These are phyloP conservation scores for Trachelus troglodyta DNA, from an alignment of 2,888 invertebrate genomes.

Conservation along the genomic window DNA sequence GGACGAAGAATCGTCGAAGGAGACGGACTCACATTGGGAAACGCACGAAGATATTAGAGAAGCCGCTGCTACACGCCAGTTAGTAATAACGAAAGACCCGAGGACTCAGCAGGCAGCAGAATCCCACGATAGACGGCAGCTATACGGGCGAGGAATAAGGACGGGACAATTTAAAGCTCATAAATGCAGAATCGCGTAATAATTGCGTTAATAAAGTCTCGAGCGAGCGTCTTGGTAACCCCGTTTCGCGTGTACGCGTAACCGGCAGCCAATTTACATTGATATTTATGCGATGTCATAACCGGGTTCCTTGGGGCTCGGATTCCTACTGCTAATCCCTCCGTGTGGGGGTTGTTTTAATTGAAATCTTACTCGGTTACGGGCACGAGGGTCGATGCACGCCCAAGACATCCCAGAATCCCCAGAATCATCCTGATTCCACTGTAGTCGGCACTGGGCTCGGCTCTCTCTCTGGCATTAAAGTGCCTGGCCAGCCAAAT, in stretches of 20 bases:
- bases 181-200: conserved; percentile 54
- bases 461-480: not conserved
- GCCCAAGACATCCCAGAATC: not conserved
- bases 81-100: not conserved
- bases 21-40: not conserved
- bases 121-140: not conserved
- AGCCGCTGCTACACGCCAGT: no score
- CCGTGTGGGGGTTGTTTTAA: conserved; percentile 62
- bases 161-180: conserved; percentile 50
- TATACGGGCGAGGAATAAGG: not conserved
- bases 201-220: conserved; percentile 52
- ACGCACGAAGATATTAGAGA: no score
- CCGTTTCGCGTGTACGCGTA: conserved; percentile 19
- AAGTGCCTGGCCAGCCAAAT: not conserved
- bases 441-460: not conserved
- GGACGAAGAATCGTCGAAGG: not conserved
- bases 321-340: conserved; percentile 65
- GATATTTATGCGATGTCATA: conserved; percentile 67
- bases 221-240: conserved; percentile 32
- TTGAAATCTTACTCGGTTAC: conserved; percentile 62
- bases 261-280: conserved; percentile 62
- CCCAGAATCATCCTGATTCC: no score
- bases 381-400: not conserved
- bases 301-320: conserved; percentile 56
- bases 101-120: not conserved